phyloP scores from a whole-genome alignment of 2,888 invertebrate species.

The Tipula helvola region DNA sequence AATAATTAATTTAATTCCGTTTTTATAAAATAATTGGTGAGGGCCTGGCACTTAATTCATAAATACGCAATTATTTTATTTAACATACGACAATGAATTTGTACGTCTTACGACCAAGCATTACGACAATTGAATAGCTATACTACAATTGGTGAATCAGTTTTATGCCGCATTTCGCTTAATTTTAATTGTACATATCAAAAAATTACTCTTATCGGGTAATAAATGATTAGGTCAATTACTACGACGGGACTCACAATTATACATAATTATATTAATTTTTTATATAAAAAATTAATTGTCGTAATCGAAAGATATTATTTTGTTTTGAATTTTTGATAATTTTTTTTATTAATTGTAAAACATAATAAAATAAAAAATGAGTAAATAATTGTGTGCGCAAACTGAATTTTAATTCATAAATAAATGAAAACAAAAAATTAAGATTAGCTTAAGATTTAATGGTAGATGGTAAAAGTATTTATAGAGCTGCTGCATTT shows the following conservation, averaged over 20 bases:
- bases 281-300: background rate
- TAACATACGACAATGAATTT: background rate
- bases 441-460: background rate
- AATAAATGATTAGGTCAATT: background rate
- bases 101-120: background rate
- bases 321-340: background rate
- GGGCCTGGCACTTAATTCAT: background rate
- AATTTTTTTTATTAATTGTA: background rate
- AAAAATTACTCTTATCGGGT: background rate
- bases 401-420: background rate
- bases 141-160: background rate
- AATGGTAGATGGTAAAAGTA: background rate
- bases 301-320: background rate
- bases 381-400: background rate
- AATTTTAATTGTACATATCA: background rate
- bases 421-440: background rate
- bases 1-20: background rate
- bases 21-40: background rate
- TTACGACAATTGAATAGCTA: too few relatives aligned
- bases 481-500: background rate
- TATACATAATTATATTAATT: background rate
- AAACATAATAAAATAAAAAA: background rate
- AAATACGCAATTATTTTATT: too few relatives aligned
- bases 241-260: background rate
- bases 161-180: background rate